Conservation (phyloP, 1,140 invertebrate genomes). For the Heliconius nattereri region DNA sequence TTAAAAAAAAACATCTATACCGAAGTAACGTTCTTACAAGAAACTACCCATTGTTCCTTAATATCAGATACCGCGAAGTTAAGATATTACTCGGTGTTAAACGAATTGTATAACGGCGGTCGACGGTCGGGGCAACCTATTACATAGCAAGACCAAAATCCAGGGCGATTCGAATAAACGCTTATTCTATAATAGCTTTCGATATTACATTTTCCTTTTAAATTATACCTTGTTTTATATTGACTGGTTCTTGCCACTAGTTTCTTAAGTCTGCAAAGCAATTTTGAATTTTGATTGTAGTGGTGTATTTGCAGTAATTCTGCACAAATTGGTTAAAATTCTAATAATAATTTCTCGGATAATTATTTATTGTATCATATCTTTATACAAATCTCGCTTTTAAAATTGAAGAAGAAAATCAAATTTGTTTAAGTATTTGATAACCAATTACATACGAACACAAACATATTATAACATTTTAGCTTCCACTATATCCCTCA, state of each 20-base stretch:
- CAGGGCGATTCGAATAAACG: constrained; percentile 2
- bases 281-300: not conserved
- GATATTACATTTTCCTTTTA: constrained; percentile 11
- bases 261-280: not conserved
- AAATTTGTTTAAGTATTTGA: too few relatives aligned
- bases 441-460: too few relatives aligned
- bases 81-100: constrained; percentile 9
- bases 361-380: not conserved
- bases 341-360: not conserved
- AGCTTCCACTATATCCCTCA: not conserved
- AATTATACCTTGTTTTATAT: constrained; percentile 4
- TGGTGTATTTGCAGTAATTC: not conserved
- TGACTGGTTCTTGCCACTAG: not conserved
- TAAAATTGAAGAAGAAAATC: too few relatives aligned
- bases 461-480: not conserved
- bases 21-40: not conserved
- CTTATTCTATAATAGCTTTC: constrained; percentile 7
- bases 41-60: not conserved
- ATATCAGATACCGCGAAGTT: constrained; percentile 1
- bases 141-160: constrained; percentile 1
- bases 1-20: not conserved
- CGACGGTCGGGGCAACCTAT: not conserved
- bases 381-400: too few relatives aligned
- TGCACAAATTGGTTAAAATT: not conserved
- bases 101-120: constrained; percentile 9